Evolutionary conservation across 2,888 invertebrate species (phyloP).

Genomic region (Eupithecia abbreviata): DNA sequence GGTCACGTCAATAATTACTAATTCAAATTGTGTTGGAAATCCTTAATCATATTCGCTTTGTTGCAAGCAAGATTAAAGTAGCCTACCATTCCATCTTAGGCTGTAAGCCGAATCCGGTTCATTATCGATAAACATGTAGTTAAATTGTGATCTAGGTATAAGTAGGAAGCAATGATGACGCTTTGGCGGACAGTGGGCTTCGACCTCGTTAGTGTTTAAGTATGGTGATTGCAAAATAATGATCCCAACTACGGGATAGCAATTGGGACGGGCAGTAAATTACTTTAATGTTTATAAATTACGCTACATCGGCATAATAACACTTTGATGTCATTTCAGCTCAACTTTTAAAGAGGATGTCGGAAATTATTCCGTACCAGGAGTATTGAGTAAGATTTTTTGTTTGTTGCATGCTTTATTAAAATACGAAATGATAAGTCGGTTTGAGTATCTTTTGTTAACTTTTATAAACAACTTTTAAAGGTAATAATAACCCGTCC

Average conservation of each 20-base stretch:
- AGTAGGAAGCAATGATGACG: background rate
- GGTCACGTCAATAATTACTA: background rate
- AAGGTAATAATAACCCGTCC: background rate
- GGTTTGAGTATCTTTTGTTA: background rate
- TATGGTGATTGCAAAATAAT: constrained; percentile 50
- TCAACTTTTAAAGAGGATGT: constrained; percentile 36
- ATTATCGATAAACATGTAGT: background rate
- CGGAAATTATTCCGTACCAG: background rate
- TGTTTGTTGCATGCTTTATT: background rate
- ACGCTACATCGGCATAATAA: constrained; percentile 45
- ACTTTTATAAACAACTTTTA: background rate
- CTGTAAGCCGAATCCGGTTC: background rate
- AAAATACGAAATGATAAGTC: background rate
- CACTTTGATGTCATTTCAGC: constrained; percentile 38
- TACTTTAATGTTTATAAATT: constrained; percentile 49
- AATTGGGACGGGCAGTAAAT: constrained; percentile 50
- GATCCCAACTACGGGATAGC: constrained; percentile 42
- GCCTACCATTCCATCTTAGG: no score
- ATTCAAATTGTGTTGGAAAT: background rate
- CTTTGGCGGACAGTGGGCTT: constrained; percentile 12
- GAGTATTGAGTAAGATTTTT: background rate
- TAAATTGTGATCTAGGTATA: background rate
- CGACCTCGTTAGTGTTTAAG: constrained; percentile 41
- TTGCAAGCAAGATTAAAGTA: background rate
- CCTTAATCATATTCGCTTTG: background rate